These are phyloP conservation scores for honey bee (Apis mellifera) DNA, from an alignment of 1,140 invertebrate species.

Conservation along the genomic window DNA sequence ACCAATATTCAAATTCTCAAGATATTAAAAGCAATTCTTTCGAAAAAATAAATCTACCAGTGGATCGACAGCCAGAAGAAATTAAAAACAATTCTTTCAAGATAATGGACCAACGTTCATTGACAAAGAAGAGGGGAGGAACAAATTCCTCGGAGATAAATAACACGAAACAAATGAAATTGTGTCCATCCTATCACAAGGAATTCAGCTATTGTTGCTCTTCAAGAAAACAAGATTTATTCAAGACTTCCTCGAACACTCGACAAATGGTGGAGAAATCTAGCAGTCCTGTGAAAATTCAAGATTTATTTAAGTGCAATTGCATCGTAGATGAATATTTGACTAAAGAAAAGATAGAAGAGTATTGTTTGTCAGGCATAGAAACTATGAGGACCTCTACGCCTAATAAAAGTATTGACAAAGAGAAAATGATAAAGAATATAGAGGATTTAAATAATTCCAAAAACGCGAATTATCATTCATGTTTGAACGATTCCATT, in stretches of 20 bases:
- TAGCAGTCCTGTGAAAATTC: neutral
- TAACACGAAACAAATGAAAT: neutral
- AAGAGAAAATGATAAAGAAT: neutral
- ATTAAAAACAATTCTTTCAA: too few species aligned
- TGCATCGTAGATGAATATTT: neutral
- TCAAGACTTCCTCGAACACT: too few species aligned
- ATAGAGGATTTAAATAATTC: neutral
- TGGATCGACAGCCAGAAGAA: too few species aligned
- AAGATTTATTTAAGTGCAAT: slow-evolving; percentile 9
- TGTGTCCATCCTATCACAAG: neutral
- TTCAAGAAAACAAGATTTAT: neutral
- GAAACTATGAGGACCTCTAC: neutral
- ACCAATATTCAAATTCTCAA: too few species aligned
- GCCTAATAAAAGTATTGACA: neutral
- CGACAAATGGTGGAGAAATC: neutral
- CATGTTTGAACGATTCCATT: neutral
- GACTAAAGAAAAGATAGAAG: neutral
- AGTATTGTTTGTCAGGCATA: neutral
- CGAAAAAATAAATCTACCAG: too few species aligned
- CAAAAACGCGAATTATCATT: neutral
- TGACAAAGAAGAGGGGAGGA: neutral
- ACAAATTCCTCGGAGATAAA: neutral
- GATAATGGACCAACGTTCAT: neutral
- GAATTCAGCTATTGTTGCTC: neutral
- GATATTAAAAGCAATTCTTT: too few species aligned